Evolutionary conservation across 2,113 vertebrate genomes (phyloP), one percentile per base, ranked within the genome.

Genomic region (Corvus cornix): DNA sequence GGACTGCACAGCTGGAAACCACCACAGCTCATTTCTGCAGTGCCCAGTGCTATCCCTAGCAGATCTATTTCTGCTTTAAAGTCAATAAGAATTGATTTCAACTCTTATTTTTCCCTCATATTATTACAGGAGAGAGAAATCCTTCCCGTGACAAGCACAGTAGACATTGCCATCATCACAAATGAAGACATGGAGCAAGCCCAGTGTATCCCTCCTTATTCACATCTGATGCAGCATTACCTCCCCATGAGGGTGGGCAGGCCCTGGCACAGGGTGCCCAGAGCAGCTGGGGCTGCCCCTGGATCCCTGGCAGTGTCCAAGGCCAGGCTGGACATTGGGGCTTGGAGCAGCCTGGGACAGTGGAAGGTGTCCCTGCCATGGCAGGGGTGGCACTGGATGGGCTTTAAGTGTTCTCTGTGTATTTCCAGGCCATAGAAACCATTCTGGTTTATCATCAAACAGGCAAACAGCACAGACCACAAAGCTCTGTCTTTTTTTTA

Each of bases 201-300:
- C 52, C 35, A 21, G 9, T 68, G 1, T 10, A 16, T 30, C 21
- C 60, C 35, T 73, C 28, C 59, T 49, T 31, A 7, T 13, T 83
- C 72, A 72, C n/a, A 39, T 16, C 63, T 39, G 30, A 35, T 60
- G 31, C 22, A 55, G 9, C 41, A 6, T 31, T 21, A 1, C 13
- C 30, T 39, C 33, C 23, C 37, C 13, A 4, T 0, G 0, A 48
- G 26, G 66, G 22, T 58, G 51, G 43, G 11, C 2, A 88, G 58
- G 43, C 27, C 59, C 70, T 75, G 87, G 53, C 39, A 17, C 53
- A 75, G 78, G 33, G 7, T 67, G 23, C 28, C 60, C 69, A 82
- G 62, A 75, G 62, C 3, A 89, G 53, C 77, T 82, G 60, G 2
- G 69, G 52, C 77, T 89, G 53, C 53, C 46, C 53, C 78, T 78